Evolutionary conservation across 2,113 vertebrate species (phyloP).

Genomic region (Haemorhous mexicanus): DNA sequence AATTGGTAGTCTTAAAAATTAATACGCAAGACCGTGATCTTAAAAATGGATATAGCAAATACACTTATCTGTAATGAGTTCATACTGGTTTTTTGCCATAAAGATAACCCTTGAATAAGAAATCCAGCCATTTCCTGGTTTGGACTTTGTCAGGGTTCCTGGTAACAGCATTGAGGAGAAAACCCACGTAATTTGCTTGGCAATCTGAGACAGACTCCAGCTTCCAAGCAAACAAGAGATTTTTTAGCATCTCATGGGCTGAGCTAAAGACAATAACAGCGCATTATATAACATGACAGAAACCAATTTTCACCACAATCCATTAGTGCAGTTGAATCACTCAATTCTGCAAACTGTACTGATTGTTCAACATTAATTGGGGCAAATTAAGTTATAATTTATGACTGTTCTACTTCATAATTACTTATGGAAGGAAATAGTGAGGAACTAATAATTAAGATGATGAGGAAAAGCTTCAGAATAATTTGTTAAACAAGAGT

Average conservation of each 20-base stretch:
- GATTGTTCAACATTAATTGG: slow-evolving; percentile 44
- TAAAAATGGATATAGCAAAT: background rate
- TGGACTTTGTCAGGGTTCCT: slow-evolving; percentile 26
- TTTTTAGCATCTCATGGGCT: background rate
- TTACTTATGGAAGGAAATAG: slow-evolving; percentile 14
- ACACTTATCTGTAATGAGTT: slow-evolving; percentile 20
- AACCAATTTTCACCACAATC: background rate
- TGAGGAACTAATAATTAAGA: slow-evolving; percentile 24
- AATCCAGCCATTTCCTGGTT: slow-evolving; percentile 36
- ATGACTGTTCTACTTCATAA: slow-evolving; percentile 29
- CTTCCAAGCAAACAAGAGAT: slow-evolving; percentile 14
- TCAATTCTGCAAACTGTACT: slow-evolving; percentile 22
- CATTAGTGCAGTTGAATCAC: slow-evolving; percentile 37
- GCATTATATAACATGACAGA: background rate
- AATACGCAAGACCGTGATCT: background rate
- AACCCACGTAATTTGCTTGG: background rate
- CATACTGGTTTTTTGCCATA: background rate
- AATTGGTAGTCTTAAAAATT: slow-evolving; percentile 6
- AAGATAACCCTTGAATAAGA: slow-evolving; percentile 30
- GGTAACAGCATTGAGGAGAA: slow-evolving; percentile 27
- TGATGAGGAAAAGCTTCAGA: background rate
- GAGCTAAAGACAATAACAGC: slow-evolving; percentile 41
- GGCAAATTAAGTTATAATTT: slow-evolving; percentile 35
- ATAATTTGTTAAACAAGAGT: background rate
- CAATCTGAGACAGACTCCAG: background rate